Evolutionary conservation across 2,113 vertebrate species (phyloP).

Genomic region (Eurypyga helias): DNA sequence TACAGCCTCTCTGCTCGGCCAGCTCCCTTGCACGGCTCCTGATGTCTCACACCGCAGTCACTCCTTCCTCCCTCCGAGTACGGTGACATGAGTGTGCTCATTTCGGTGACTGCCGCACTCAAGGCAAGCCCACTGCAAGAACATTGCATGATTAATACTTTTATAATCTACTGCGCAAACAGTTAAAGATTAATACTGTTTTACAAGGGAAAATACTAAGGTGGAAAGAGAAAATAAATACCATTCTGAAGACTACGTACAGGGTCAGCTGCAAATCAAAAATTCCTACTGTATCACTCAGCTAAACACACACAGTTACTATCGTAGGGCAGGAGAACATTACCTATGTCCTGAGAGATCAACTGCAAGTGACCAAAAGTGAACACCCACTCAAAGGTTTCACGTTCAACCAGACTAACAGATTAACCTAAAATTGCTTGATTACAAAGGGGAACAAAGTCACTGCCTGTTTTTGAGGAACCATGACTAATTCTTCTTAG

Average conservation of each 20-base stretch:
- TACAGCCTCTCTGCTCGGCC: not conserved
- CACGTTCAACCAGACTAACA: not conserved
- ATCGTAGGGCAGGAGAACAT: not conserved
- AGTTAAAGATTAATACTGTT: conserved; percentile 17
- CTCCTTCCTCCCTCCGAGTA: not conserved
- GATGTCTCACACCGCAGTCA: conserved; percentile 26
- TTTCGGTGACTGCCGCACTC: not conserved
- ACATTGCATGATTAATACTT: not conserved
- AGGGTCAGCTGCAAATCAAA: not conserved
- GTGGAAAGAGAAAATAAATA: conserved; percentile 9
- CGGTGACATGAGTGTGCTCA: not conserved
- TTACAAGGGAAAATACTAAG: not conserved
- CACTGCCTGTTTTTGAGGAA: not conserved
- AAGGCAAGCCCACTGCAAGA: not conserved
- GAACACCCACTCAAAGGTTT: not conserved
- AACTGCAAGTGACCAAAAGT: not conserved
- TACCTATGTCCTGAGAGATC: not conserved
- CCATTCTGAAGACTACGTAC: not conserved
- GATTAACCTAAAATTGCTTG: not conserved
- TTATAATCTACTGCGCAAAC: not conserved
- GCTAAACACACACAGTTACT: not conserved
- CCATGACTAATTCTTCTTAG: not conserved
- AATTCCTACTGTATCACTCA: not conserved
- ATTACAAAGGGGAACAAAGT: not conserved
- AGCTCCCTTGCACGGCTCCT: not conserved